Conservation (phyloP, 2,888 invertebrate species). For the Adineta ricciae region DNA sequence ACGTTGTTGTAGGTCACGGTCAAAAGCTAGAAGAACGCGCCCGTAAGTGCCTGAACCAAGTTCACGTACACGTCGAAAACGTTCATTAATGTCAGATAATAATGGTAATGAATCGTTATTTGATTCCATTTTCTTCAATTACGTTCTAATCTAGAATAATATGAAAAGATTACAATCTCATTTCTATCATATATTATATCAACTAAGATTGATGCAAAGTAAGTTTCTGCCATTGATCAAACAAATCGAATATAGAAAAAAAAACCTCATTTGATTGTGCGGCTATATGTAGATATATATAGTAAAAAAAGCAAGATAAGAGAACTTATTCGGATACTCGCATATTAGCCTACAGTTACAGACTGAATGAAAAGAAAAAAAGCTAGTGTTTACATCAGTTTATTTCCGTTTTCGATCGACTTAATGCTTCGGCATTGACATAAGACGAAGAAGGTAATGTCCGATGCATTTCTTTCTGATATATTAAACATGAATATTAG, state of each 20-base stretch:
- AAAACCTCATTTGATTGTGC: too few species aligned
- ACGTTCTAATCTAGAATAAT: background rate
- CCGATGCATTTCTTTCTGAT: background rate
- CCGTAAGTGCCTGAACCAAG: slow-evolving; percentile 92
- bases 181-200: background rate
- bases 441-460: background rate
- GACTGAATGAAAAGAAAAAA: background rate
- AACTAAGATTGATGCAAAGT: too few species aligned
- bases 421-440: background rate
- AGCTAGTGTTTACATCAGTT: background rate
- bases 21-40: slow-evolving; percentile 78
- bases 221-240: too few species aligned
- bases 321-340: background rate
- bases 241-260: too few species aligned
- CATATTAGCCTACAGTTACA: background rate
- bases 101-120: slow-evolving; percentile 11
- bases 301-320: background rate
- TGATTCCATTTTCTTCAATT: background rate
- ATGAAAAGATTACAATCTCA: background rate
- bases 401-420: background rate
- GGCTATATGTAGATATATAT: background rate
- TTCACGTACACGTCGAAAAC: slow-evolving; percentile 50
- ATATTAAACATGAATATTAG: background rate
- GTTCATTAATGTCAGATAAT: background rate
- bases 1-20: slow-evolving; percentile 78